Evolutionary conservation across 2,888 invertebrate species (phyloP).

Genomic region (Candidula unifasciata): DNA sequence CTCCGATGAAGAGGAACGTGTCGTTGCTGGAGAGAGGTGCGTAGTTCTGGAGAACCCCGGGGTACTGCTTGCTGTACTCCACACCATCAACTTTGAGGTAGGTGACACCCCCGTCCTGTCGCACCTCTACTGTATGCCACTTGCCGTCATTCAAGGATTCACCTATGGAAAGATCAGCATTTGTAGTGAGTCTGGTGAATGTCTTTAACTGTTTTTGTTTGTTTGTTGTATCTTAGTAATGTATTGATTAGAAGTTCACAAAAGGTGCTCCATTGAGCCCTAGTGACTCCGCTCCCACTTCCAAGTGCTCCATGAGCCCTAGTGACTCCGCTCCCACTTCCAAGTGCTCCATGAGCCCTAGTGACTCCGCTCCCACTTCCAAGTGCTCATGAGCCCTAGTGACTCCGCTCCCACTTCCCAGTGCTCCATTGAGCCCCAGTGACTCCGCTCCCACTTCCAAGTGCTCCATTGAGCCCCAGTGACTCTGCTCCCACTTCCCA

Average conservation of each 20-base stretch:
- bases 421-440: no score
- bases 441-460: no score
- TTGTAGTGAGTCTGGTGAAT: background rate
- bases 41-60: slow-evolving; percentile 89
- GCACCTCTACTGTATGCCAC: slow-evolving; percentile 93
- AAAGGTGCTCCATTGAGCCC: background rate
- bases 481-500: no score
- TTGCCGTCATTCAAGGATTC: slow-evolving; percentile 88
- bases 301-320: no score
- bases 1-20: slow-evolving; percentile 88
- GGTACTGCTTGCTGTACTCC: slow-evolving; percentile 50
- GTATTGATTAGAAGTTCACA: no score
- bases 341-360: no score
- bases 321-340: no score
- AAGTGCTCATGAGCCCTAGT: no score
- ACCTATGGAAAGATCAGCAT: background rate
- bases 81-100: slow-evolving; percentile 91
- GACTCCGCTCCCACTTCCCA: no score
- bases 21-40: slow-evolving; percentile 79
- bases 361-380: no score
- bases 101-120: slow-evolving; percentile 88
- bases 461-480: no score
- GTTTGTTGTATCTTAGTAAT: background rate
- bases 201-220: background rate
- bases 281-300: no score